phyloP scores from a whole-genome alignment of 2,113 vertebrate species.

The Excalfactoria chinensis region DNA sequence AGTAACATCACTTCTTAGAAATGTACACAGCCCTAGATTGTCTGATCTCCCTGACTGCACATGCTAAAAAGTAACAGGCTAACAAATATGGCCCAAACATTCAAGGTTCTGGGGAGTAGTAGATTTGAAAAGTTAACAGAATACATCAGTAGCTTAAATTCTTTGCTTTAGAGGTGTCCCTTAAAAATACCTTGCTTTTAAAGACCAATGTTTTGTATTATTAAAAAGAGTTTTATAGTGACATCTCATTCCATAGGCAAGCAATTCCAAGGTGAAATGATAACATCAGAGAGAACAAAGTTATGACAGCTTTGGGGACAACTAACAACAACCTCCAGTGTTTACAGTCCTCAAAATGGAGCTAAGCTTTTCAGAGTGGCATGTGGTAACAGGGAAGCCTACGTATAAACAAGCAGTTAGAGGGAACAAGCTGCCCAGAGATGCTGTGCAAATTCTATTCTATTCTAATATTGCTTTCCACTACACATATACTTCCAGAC shows the following conservation, averaged over 20 bases:
- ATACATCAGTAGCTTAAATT: neutral
- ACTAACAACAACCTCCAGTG: fast-evolving
- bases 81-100: neutral
- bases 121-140: neutral
- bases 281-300: neutral
- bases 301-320: neutral
- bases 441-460: neutral
- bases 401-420: neutral
- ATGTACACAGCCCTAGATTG: neutral
- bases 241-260: neutral
- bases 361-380: neutral
- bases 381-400: neutral
- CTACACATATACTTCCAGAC: too few relatives aligned
- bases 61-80: neutral
- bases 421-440: neutral
- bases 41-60: neutral
- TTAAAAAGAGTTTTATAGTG: neutral
- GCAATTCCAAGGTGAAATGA: neutral
- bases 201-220: neutral
- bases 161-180: neutral
- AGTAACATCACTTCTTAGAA: neutral
- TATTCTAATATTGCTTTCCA: too few relatives aligned
- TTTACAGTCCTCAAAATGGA: neutral
- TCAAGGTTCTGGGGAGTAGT: neutral
- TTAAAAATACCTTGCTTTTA: neutral